Conservation (phyloP, 2,797 vertebrate species). For the Artibeus jamaicensis region DNA sequence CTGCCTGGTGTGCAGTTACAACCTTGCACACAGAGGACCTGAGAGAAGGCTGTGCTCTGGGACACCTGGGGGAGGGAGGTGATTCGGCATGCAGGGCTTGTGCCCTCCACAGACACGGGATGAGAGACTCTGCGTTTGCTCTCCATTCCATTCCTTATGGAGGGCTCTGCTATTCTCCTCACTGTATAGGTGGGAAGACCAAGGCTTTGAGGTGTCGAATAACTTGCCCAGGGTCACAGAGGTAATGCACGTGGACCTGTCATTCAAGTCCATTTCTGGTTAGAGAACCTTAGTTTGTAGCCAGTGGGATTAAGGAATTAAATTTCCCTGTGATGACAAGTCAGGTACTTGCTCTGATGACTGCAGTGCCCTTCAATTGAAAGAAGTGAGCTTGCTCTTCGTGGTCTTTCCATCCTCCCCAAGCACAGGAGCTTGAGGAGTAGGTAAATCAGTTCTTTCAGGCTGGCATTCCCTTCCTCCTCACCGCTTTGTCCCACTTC, state of each 20-base stretch:
- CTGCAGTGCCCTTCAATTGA: neutral
- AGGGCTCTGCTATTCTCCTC: neutral
- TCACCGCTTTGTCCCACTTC: neutral
- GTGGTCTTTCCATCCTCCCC: neutral
- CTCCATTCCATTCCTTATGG: neutral
- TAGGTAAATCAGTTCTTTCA: neutral
- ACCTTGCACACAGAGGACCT: neutral
- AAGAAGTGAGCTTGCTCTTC: neutral
- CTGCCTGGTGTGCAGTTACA: accelerated
- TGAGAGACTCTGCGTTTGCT: accelerated
- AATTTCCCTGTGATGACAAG: neutral
- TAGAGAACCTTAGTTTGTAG: neutral
- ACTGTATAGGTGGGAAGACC: neutral
- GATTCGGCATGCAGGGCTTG: neutral
- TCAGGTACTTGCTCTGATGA: neutral
- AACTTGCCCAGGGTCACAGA: neutral
- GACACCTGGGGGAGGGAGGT: neutral
- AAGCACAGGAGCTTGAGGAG: neutral
- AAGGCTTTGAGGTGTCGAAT: neutral
- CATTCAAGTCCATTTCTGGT: neutral
- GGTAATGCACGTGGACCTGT: neutral
- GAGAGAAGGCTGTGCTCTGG: neutral
- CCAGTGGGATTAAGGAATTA: neutral
- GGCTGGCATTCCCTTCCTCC: neutral
- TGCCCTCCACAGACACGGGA: neutral